Base-by-base conservation (phyloP, 2,113 vertebrate species). In the Notarius lentiginosus region DNA sequence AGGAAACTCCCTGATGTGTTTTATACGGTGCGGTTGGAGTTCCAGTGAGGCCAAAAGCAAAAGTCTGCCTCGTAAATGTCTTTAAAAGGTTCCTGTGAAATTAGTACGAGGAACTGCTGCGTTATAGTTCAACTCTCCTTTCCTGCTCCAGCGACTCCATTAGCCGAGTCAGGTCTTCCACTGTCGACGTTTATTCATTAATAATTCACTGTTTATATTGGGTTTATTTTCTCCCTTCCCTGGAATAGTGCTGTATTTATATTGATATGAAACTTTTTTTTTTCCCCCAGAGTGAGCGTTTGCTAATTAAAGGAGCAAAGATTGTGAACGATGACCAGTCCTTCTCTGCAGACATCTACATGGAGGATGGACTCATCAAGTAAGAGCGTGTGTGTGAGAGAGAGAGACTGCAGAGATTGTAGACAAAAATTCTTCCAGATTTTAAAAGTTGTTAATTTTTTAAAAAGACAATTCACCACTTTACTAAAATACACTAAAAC, bases 271-370 rank as follows among this genome's bases (percentile, higher is more conserved):
- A 27, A 1, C 0, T 0, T 51, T 22, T 17, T 76, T 2, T 79
- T 82, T 61, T 41, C 4, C 41, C 34, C 61, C 95, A 99, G 98
- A 99, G 97, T 0, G 98, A 99, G 88, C 97, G 98, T 86, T 97
- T 99, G 84, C 91, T 99, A 91, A 98, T 99, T 94, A 99, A 99
- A 95, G 98, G 98, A 63, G 98, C 96, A 7, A 99, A 99, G 96
- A 99, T 99, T n/a, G 98, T 99, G 85, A 99, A 99, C 2, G 98
- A 99, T 95, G 98, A 99, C 96, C 98, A 99, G 95, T 99, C 98
- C 4, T 99, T 99, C 92, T 97, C 96, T 68, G 98, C 98, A 81
- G 98, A 99, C 94, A 97, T 99, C 92, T 99, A 99, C 91, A 99
- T 99, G 96, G 98, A 99, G 93, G 98, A 99, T 94, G 98, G 98